Conservation (phyloP, 2,888 invertebrate genomes). For the Cryptophagus acutangulus region DNA sequence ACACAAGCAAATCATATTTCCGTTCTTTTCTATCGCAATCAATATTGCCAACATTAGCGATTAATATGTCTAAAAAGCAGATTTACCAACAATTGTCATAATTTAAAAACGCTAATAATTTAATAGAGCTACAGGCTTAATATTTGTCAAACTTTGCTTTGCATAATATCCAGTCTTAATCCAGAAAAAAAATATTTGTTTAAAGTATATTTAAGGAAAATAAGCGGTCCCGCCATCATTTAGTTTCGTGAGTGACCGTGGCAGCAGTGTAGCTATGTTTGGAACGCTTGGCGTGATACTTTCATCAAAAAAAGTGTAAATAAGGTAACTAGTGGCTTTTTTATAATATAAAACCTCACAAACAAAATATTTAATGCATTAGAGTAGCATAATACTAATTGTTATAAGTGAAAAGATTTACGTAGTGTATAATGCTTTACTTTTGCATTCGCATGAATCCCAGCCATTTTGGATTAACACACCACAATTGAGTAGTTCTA, state of each 20-base stretch:
- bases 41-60: constrained; percentile 16
- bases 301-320: constrained; percentile 28
- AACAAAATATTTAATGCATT: too few relatives aligned
- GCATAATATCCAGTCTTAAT: too few relatives aligned
- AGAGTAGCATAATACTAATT: too few relatives aligned
- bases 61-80: constrained; percentile 9
- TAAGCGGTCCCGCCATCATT: constrained; percentile 29
- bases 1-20: too few relatives aligned
- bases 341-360: constrained; percentile 17
- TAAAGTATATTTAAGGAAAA: constrained; percentile 6
- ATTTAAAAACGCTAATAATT: background rate
- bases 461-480: too few relatives aligned
- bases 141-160: too few relatives aligned
- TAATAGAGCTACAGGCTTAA: background rate
- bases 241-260: constrained; percentile 25
- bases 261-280: constrained; percentile 38
- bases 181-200: background rate
- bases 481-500: too few relatives aligned
- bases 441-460: too few relatives aligned
- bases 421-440: too few relatives aligned
- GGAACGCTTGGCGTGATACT: constrained; percentile 36
- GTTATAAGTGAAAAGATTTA: too few relatives aligned
- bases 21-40: too few relatives aligned
- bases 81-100: constrained; percentile 13
- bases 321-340: constrained; percentile 30